A percentile compares a stretch with the other conserved stretches of the same genome.
Evolutionary conservation across 2,888 invertebrate species (phyloP).

Genomic region (Agriopis marginaria): DNA sequence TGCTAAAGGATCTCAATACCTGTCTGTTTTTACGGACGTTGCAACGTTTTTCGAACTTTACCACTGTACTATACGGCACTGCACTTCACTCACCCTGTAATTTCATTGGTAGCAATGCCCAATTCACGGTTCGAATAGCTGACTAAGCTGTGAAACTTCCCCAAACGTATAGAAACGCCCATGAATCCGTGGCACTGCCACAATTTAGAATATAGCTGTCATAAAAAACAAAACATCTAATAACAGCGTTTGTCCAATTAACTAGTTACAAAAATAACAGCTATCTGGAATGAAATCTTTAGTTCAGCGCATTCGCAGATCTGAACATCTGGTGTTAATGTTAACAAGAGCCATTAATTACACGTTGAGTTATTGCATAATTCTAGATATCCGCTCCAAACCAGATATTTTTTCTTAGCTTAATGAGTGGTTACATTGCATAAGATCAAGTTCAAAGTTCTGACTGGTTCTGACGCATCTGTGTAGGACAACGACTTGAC

Average conservation of each 20-base stretch:
- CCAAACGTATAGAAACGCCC: too few species aligned
- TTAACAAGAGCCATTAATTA: constrained; percentile 2
- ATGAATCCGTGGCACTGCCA: too few species aligned
- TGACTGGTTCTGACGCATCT: constrained; percentile 39
- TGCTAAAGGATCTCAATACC: too few species aligned
- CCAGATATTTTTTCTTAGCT: constrained; percentile 26
- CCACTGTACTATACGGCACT: too few species aligned
- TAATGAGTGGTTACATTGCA: constrained; percentile 44
- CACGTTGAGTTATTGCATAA: constrained; percentile 12
- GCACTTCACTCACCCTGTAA: too few species aligned
- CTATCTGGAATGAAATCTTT: constrained; percentile 24
- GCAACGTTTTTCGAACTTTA: too few species aligned
- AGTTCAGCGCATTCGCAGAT: constrained; percentile 14
- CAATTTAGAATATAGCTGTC: background rate
- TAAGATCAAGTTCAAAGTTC: constrained; percentile 57
- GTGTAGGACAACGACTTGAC: background rate
- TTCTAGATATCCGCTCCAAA: constrained; percentile 25
- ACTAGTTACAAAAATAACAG: constrained; percentile 15
- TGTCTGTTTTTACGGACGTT: too few species aligned
- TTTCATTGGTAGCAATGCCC: too few species aligned
- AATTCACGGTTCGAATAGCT: too few species aligned
- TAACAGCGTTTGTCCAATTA: constrained; percentile 17
- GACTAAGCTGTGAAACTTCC: too few species aligned
- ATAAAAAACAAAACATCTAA: constrained; percentile 8
- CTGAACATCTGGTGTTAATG: constrained; percentile 28